Evolutionary conservation across 2,888 invertebrate species (phyloP).

Genomic region (Marronus borbonicus): DNA sequence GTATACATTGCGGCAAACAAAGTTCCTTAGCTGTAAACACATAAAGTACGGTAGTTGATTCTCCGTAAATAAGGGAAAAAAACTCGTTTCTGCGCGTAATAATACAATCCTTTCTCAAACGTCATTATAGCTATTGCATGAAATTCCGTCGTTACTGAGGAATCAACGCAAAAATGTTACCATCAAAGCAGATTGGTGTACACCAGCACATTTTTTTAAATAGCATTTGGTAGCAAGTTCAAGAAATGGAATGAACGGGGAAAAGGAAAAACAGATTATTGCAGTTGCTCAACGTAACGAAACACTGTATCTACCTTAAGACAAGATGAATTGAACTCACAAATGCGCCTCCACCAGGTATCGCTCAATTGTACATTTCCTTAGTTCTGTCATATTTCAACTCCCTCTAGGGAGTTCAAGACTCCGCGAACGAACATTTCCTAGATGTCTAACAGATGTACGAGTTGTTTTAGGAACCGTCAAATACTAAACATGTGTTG

Average conservation of each 20-base stretch:
- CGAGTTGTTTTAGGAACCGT: slow-evolving; percentile 23
- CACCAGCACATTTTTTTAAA: background rate
- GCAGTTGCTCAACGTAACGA: slow-evolving; percentile 37
- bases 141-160: background rate
- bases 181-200: slow-evolving; percentile 4
- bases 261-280: slow-evolving; percentile 38
- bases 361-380: slow-evolving; percentile 37
- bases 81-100: too few species aligned
- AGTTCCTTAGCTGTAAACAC: too few species aligned
- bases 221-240: background rate
- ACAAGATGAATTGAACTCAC: slow-evolving; percentile 37
- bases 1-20: too few species aligned
- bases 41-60: too few species aligned
- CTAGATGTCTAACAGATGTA: slow-evolving; percentile 7
- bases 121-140: background rate
- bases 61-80: too few species aligned
- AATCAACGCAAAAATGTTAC: slow-evolving; percentile 12
- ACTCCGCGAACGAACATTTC: slow-evolving; percentile 27
- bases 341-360: slow-evolving; percentile 32
- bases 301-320: slow-evolving; percentile 42
- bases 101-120: background rate
- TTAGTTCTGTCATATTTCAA: slow-evolving; percentile 39
- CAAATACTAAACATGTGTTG: slow-evolving; percentile 25
- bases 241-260: background rate
- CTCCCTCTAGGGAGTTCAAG: slow-evolving; percentile 13